These are phyloP conservation scores for Ormyrus thymus DNA, from an alignment of 2,888 invertebrate genomes.

Conservation along the genomic window DNA sequence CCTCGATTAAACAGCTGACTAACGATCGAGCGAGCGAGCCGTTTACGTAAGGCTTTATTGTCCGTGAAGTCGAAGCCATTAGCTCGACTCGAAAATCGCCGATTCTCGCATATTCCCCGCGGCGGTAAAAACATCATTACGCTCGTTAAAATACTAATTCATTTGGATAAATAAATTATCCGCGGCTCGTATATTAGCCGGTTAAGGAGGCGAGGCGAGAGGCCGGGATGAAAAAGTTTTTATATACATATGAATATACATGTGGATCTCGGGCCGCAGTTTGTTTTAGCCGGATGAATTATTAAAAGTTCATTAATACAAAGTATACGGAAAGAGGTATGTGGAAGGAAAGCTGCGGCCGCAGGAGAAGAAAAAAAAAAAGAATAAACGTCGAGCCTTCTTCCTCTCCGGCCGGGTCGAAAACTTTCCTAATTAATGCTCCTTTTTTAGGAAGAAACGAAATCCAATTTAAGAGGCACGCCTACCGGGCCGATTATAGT, in stretches of 20 bases:
- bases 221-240: too few relatives aligned
- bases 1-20: too few relatives aligned
- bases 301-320: slow-evolving; percentile 3
- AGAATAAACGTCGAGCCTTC: background rate
- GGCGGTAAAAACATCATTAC: too few relatives aligned
- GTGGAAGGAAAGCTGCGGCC: background rate
- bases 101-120: too few relatives aligned
- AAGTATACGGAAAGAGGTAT: background rate
- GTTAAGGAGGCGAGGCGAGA: too few relatives aligned
- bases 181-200: too few relatives aligned
- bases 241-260: too few relatives aligned
- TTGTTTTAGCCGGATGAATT: background rate
- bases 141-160: background rate
- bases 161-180: background rate
- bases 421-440: slow-evolving; percentile 46
- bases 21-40: too few relatives aligned
- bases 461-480: slow-evolving; percentile 53
- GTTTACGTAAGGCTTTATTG: too few relatives aligned
- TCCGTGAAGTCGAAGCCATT: too few relatives aligned
- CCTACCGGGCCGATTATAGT: slow-evolving; percentile 31
- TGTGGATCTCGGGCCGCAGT: too few relatives aligned
- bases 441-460: slow-evolving; percentile 41
- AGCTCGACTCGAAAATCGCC: too few relatives aligned
- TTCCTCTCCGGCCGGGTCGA: slow-evolving; percentile 5
- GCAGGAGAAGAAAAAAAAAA: background rate